Evolutionary conservation across 2,888 invertebrate species (phyloP), one percentile per base, ranked within the genome.

Genomic region (Himalopsyche tibetana): DNA sequence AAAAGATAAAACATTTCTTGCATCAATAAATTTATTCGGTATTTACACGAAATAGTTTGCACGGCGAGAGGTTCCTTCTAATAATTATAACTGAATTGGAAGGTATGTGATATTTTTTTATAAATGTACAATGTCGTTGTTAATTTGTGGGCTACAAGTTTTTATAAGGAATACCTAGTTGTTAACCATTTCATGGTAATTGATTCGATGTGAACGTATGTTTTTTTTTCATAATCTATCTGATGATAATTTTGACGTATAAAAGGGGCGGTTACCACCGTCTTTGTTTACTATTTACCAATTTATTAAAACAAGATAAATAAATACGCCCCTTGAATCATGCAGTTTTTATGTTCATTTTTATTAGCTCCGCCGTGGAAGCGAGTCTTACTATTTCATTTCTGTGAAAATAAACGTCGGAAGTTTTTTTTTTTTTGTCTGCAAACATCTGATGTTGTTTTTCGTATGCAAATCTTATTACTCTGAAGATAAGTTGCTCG

Each of bases 301-400:
- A 56, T 56, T 56, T 17, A 56, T 56, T 63, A 28, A 19, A 19
- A 0, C 63, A 63, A 19, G 63, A 63, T 63, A 19, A 63, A 63
- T 63, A 19, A n/a, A 63, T 63, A 63, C 63, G 63, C 63, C 63
- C 63, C 63, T 63, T 6, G 19, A 63, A 63, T 19, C 63, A 8
- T 63, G 19, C 8, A 63, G 63, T 63, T 5, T 63, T 0, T n/a
- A n/a, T 19, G 8, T 56, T 56, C 56, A 56, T 56, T 40, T 28
- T 2, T 63, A 63, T 19, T 19, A 63, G 63, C 19, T 8, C 9
- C n/a, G 19, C 63, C 19, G 63, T 63, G 28, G 5, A 9, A 63
- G 8, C 19, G 5, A 3, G 5, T 63, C 19, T 63, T 63, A 19
- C 28, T 19, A 19, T 19, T 63, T 19, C 19, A 15, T 19, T 11